Evolutionary conservation across 2,113 vertebrate genomes (phyloP), one percentile per base, ranked within the genome.

Genomic region (Nanorana parkeri): DNA sequence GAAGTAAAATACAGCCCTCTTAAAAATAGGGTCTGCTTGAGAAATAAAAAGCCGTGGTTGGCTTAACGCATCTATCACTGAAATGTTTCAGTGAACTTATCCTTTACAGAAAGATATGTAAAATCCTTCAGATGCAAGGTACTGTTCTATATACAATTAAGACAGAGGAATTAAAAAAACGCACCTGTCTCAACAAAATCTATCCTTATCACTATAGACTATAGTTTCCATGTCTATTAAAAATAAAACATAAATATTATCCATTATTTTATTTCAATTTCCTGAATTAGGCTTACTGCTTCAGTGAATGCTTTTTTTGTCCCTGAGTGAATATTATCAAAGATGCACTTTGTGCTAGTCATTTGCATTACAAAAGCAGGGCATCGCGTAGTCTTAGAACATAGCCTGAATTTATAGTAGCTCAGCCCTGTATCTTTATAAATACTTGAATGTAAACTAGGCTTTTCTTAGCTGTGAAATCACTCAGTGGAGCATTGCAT

Each of bases 331-430:
- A 94, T 94, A 92, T 90, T 93, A 95, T 96, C 95, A 95, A 96
- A 96, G 94, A 93, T 90, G 90, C 92, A 93, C 92, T 95, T 91
- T 95, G 94, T 93, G 94, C 89, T 90, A 90, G 41, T 88, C 85
- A 95, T 96, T 96, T 96, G 91, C 94, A 95, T 95, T 85, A 94
- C 93, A 95, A 96, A 95, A 95, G 90, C 88, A 55, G 89, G 77
- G 91, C 90, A 86, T 86, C 56, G 78, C 83, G 88, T 87, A 90
- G 90, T 66, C 47, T 83, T 86, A 89, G 91, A 92, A 91, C 92
- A 91, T 75, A 89, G 91, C 88, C 86, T 91, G 92, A 92, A 91
- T 91, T 91, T 91, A 89, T 84, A 90, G 89, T 85, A 89, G 92
- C 64, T 0, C 23, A 86, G 87, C 84, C 87, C 88, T 79, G 85